These are phyloP conservation scores for Leiothrix lutea DNA, from an alignment of 2,113 vertebrate species.

Conservation along the genomic window DNA sequence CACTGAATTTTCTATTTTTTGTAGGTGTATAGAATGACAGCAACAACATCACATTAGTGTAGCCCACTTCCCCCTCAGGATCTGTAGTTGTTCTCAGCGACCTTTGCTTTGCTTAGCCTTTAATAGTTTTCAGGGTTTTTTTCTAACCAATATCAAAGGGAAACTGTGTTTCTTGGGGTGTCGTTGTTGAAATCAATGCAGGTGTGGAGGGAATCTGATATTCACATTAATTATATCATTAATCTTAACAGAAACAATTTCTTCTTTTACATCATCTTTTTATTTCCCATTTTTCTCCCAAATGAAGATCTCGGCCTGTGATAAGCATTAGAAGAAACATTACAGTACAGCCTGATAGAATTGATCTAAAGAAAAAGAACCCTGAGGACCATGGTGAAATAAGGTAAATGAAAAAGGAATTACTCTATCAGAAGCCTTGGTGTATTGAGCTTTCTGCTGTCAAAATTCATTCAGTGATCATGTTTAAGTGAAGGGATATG, in stretches of 20 bases:
- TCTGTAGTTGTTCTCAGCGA: neutral
- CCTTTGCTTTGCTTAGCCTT: neutral
- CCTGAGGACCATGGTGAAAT: conserved; percentile 77
- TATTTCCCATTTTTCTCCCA: neutral
- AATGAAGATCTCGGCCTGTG: conserved; percentile 85
- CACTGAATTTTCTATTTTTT: neutral
- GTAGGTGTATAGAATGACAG: neutral
- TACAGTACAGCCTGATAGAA: conserved; percentile 78
- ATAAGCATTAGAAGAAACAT: conserved; percentile 84
- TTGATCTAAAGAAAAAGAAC: conserved; percentile 78
- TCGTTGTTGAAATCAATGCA: neutral
- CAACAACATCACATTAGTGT: neutral
- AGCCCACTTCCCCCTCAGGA: neutral
- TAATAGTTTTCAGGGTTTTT: neutral
- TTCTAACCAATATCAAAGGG: neutral
- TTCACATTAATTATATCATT: neutral
- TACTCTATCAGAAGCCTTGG: neutral
- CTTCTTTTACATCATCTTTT: neutral
- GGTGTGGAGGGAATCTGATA: neutral
- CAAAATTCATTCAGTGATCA: neutral
- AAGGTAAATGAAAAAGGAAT: conserved; percentile 73
- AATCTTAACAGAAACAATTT: neutral
- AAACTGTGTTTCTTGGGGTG: neutral
- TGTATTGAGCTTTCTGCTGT: neutral
- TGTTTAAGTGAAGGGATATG: neutral